These are phyloP conservation scores for Paramormyrops kingsleyae DNA, from an alignment of 2,113 vertebrate genomes.

Conservation along the genomic window DNA sequence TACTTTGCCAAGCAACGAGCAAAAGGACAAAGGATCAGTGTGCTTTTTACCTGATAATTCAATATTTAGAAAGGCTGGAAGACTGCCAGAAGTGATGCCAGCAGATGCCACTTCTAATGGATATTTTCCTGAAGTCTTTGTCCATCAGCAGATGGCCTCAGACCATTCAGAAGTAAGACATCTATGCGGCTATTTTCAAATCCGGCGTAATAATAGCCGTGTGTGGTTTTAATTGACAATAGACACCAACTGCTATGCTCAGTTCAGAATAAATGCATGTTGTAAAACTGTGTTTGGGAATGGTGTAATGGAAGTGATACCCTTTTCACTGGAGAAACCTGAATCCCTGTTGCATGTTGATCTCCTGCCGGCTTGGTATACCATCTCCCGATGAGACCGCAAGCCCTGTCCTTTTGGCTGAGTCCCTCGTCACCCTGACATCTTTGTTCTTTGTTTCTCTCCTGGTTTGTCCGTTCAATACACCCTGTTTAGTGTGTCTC, in stretches of 20 bases:
- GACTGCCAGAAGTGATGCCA: conserved; percentile 19
- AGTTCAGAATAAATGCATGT: conserved; percentile 3
- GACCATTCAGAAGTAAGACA: conserved; percentile 15
- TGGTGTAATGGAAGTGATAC: conserved; percentile 10
- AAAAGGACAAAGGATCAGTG: conserved; percentile 11
- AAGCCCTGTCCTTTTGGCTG: background rate
- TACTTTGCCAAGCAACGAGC: background rate
- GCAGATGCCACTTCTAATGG: conserved; percentile 19
- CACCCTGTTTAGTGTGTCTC: background rate
- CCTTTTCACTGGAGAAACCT: conserved; percentile 15
- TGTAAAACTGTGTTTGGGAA: conserved; percentile 17
- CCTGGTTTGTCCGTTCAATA: background rate
- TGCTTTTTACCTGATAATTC: conserved; percentile 8
- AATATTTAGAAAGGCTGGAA: conserved; percentile 18
- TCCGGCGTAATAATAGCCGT: background rate
- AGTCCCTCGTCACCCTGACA: background rate
- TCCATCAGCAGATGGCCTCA: conserved; percentile 19
- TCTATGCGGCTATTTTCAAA: background rate
- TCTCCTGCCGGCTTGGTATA: background rate
- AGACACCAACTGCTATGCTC: background rate
- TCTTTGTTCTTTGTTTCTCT: conserved; percentile 14
- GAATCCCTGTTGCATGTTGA: background rate
- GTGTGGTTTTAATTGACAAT: conserved; percentile 20
- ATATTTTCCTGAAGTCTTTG: conserved; percentile 24
- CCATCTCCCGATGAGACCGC: conserved; percentile 1